Evolutionary conservation across 2,797 vertebrate species (phyloP), one percentile per base, ranked within the genome.

Genomic region (Pipistrellus nathusii): DNA sequence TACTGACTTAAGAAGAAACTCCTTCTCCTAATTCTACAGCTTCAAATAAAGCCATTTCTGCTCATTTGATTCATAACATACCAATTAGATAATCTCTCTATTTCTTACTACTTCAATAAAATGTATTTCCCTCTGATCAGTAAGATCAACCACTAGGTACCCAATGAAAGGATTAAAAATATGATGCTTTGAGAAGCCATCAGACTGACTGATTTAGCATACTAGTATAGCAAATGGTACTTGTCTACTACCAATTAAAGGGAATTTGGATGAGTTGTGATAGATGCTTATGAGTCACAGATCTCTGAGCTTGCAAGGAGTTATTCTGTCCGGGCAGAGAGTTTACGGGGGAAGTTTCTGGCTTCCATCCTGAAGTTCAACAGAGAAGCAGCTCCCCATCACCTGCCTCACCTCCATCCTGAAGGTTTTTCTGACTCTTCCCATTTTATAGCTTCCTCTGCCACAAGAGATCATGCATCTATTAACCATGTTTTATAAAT

Each of bases 381-480:
- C 5, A 62, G 27, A 51, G 32, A 38, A 71, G 18, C 15, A 68
- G 35, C 14, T 81, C 14, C 55, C 38, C 27, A 66, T 14, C 81
- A 30, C 1, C 5, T 51, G 8, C 21, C 30, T 9, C 9, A 78
- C 30, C n/a, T 72, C 9, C n/a, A 77, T 2, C 13, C 20, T 23
- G 48, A 27, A 78, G 20, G 20, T 77, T 75, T 78, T 94, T 62
- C 66, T 51, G 57, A 76, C 35, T 2, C 10, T 92, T 90, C 27
- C 10, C 4, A 2, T 64, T 25, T 17, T 64, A 57, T 0, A 78
- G 71, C n/a, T 44, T 78, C 53, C 38, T 76, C 46, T 77, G 57
- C 75, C 71, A 84, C 83, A 86, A 92, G 85, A 88, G 91, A 55
- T 93, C 93, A 90, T 85, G 46, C 30, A 35, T 90, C 85, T 96